Evolutionary conservation across 2,797 vertebrate genomes (phyloP), one percentile per base, ranked within the genome.

Genomic region (Karalla daura): DNA sequence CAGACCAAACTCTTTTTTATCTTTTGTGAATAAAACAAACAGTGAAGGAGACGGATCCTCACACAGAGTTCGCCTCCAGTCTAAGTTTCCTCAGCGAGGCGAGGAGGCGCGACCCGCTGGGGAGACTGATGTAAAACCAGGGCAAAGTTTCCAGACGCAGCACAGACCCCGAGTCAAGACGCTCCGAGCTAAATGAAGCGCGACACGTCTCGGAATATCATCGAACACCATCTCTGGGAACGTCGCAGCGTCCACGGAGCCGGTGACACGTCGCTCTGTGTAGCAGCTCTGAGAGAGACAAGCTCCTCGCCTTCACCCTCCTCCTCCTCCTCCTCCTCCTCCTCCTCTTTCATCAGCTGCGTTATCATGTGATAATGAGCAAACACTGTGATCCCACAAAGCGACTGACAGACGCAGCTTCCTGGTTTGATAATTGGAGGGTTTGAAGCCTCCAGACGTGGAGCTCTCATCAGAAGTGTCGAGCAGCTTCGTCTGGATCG

Each of bases 291-390:
- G n/a, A 25, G 25, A 12, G 7, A 56, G 61, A 77, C 56, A 37
- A 62, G 55, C 53, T 61, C 65, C 61, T 35, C 9, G 12, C 25
- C n/a, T n/a, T n/a, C 58, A 27, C 36, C 46, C 52, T 33, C 43
- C 54, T n/a, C n/a, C n/a, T n/a, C n/a, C n/a, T n/a, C n/a, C 33
- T 30, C 39, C 62, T 76, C 23, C 20, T 18, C 7, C 47, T 73
- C 49, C 71, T n/a, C n/a, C 23, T 14, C 32, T 80, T 76, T 73
- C 76, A 76, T 84, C 80, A 70, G 54, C 71, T 32, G 47, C 20
- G 71, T 72, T 73, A 27, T 56, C 13, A 92, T 74, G 94, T 95
- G 95, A 94, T 96, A 96, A 96, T 95, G 96, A 93, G 93, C 91
- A 86, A 93, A 91, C 91, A 90, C 92, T 86, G 90, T 71, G 80